Percentiles rank a stretch among this genome's conserved stretches.
Conservation (phyloP, 2,888 invertebrate species). For the Eupithecia inturbata region DNA sequence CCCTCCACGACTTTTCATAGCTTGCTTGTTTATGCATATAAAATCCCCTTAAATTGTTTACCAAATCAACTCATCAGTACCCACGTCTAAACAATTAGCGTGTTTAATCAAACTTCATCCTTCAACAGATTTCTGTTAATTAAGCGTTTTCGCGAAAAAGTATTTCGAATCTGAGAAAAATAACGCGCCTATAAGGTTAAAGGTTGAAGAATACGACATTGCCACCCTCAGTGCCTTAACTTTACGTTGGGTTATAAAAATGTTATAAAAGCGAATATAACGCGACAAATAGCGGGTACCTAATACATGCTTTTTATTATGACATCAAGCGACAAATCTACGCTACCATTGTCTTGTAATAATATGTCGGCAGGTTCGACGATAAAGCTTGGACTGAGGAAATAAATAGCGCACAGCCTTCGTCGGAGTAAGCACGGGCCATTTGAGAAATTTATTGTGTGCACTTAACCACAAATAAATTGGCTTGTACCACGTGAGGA, state of each 20-base stretch:
- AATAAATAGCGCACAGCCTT: conserved; percentile 80
- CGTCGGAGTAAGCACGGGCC: conserved; percentile 77
- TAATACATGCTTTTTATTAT: conserved; percentile 64
- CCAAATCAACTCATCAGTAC: conserved; percentile 56
- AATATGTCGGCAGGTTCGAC: conserved; percentile 66
- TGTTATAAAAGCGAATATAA: conserved; percentile 59
- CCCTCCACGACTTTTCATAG: conserved; percentile 30
- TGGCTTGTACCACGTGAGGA: conserved; percentile 71
- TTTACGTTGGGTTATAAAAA: conserved; percentile 60
- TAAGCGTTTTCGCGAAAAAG: conserved; percentile 44
- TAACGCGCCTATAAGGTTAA: conserved; percentile 43
- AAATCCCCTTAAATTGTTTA: conserved; percentile 59
- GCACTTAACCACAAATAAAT: conserved; percentile 83
- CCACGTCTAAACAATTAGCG: conserved; percentile 62
- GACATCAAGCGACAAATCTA: conserved; percentile 70
- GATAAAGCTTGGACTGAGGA: conserved; percentile 72
- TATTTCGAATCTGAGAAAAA: conserved; percentile 43
- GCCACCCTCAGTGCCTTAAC: conserved; percentile 50
- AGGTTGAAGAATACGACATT: conserved; percentile 44
- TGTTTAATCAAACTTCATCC: conserved; percentile 56
- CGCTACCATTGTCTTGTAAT: conserved; percentile 64
- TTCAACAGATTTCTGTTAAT: conserved; percentile 53
- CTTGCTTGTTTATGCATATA: conserved; percentile 54
- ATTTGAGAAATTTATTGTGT: conserved; percentile 83
- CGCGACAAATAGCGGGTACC: conserved; percentile 63